Conservation (phyloP, 2,113 vertebrate genomes). For the Lamprologus tigripictilis region DNA sequence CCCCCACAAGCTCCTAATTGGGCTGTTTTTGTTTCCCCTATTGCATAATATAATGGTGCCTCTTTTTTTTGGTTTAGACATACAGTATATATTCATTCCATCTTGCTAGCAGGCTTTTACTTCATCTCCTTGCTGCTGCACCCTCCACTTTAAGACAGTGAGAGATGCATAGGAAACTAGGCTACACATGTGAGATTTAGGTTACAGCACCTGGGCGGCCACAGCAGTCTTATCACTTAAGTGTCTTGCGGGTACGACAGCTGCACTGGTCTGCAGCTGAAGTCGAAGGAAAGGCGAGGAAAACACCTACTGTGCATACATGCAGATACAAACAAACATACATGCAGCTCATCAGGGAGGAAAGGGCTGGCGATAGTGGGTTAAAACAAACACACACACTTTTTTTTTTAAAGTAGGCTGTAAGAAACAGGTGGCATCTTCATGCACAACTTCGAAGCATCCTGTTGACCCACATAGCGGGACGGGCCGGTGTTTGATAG, state of each 20-base stretch:
- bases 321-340: neutral
- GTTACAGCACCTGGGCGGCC: constrained; percentile 53
- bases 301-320: neutral
- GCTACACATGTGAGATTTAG: constrained; percentile 18
- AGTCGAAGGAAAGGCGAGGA: neutral
- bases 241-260: constrained; percentile 41
- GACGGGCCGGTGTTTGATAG: neutral
- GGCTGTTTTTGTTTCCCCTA: neutral
- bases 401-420: neutral
- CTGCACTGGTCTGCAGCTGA: constrained; percentile 45
- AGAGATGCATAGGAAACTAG: constrained; percentile 27
- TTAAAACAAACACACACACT: neutral
- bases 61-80: neutral
- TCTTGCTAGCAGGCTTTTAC: neutral
- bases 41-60: neutral
- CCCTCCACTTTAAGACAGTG: neutral
- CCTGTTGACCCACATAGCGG: constrained; percentile 22
- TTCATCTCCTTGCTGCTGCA: neutral
- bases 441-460: neutral
- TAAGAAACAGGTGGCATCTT: constrained; percentile 43
- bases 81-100: neutral
- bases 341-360: neutral
- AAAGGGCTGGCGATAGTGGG: neutral
- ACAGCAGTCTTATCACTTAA: neutral
- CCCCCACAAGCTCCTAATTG: neutral